Evolutionary conservation across 2,113 vertebrate species (phyloP).

Genomic region (Candoia aspera): DNA sequence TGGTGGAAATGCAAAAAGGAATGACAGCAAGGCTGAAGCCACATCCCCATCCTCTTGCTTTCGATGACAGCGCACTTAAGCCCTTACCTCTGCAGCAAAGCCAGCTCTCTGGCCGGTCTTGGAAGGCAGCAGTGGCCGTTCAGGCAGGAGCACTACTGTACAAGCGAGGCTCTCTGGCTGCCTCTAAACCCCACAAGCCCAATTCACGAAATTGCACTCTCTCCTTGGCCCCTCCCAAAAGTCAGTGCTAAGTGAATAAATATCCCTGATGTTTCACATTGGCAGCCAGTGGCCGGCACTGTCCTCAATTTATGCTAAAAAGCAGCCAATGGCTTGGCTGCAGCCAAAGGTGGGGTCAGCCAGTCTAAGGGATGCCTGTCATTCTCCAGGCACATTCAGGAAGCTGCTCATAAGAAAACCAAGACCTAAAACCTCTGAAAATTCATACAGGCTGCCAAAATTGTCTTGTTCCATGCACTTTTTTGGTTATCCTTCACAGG

Average conservation of each 20-base stretch:
- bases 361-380: slow-evolving; percentile 80
- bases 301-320: slow-evolving; percentile 77
- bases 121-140: slow-evolving; percentile 60
- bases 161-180: slow-evolving; percentile 63
- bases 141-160: slow-evolving; percentile 56
- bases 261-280: slow-evolving; percentile 79
- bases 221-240: slow-evolving; percentile 83
- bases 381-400: slow-evolving; percentile 84
- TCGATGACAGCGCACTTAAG: not conserved
- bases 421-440: slow-evolving; percentile 81
- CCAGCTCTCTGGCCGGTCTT: slow-evolving; percentile 51
- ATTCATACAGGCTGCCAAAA: slow-evolving; percentile 79
- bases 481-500: slow-evolving; percentile 88
- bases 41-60: slow-evolving; percentile 11
- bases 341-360: slow-evolving; percentile 75
- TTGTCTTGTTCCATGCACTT: slow-evolving; percentile 82
- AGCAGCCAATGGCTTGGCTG: slow-evolving; percentile 75
- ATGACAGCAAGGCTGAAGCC: not conserved
- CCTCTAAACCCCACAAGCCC: slow-evolving; percentile 69
- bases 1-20: not conserved
- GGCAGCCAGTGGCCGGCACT: slow-evolving; percentile 77
- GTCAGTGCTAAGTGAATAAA: slow-evolving; percentile 77
- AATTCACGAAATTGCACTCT: slow-evolving; percentile 78
- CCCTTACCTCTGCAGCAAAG: slow-evolving; percentile 74
- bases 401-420: slow-evolving; percentile 81